Percentiles rank a stretch among this genome's conserved stretches.
phyloP scores from a whole-genome alignment of 2,888 invertebrate species.

The Ormyrus pomaceus region DNA sequence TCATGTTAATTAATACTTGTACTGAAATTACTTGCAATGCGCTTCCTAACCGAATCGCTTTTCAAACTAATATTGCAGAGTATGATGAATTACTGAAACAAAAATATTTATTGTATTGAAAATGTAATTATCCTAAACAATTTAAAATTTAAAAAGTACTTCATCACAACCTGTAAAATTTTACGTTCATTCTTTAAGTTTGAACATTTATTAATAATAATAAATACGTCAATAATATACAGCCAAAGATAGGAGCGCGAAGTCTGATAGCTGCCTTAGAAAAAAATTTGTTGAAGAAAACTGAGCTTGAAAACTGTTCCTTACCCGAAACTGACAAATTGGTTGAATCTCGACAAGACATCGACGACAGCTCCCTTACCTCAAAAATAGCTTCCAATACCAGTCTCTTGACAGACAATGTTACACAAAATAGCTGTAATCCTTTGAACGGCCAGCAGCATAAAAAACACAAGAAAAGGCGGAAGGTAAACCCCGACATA shows the following conservation, averaged over 20 bases:
- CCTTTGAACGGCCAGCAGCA: slow-evolving; percentile 70
- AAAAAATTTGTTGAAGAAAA: slow-evolving; percentile 68
- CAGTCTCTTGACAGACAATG: slow-evolving; percentile 69
- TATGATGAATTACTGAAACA: slow-evolving; percentile 33
- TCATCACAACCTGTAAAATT: slow-evolving; percentile 40
- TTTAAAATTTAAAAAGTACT: slow-evolving; percentile 7
- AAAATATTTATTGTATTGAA: no score
- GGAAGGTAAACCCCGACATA: slow-evolving; percentile 68
- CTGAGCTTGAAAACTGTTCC: slow-evolving; percentile 69
- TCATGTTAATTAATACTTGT: slow-evolving; percentile 43
- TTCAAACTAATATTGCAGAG: slow-evolving; percentile 45
- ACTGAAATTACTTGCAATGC: slow-evolving; percentile 43
- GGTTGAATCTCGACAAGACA: slow-evolving; percentile 68
- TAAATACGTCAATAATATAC: slow-evolving; percentile 56
- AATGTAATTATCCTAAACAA: background rate
- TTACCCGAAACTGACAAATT: slow-evolving; percentile 66
- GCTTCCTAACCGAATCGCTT: slow-evolving; percentile 54
- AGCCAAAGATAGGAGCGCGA: slow-evolving; percentile 67
- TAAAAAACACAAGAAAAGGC: slow-evolving; percentile 74
- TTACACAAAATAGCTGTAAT: slow-evolving; percentile 70
- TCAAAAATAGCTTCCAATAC: slow-evolving; percentile 70
- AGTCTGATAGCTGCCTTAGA: slow-evolving; percentile 70
- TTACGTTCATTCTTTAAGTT: slow-evolving; percentile 46
- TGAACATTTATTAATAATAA: slow-evolving; percentile 49
- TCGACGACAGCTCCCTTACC: slow-evolving; percentile 68